Percentiles rank a stretch among this genome's conserved stretches.
Conservation (phyloP, 2,113 vertebrate species). For the Eublepharis macularius region DNA sequence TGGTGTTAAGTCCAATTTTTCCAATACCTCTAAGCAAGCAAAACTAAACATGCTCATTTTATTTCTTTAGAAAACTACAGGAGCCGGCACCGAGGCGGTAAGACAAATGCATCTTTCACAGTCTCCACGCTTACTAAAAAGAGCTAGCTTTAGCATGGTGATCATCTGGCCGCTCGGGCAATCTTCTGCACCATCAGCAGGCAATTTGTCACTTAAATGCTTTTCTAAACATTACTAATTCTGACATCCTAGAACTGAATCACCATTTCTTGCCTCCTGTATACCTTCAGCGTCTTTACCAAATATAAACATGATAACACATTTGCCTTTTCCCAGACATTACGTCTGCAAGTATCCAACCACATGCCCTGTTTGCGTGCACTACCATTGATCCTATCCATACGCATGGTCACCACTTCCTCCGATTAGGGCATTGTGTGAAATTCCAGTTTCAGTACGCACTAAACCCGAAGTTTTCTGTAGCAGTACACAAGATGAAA, state of each 20-base stretch:
- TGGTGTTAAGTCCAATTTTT: too few relatives aligned
- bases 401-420: too few relatives aligned
- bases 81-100: not conserved
- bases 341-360: too few relatives aligned
- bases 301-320: not conserved
- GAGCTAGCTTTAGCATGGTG: not conserved
- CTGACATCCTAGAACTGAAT: not conserved
- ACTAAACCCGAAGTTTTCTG: too few relatives aligned
- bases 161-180: not conserved
- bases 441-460: too few relatives aligned
- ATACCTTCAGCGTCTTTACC: not conserved
- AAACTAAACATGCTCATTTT: not conserved
- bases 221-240: not conserved
- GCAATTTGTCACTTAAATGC: not conserved
- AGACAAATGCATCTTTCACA: not conserved
- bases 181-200: not conserved
- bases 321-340: too few relatives aligned
- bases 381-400: too few relatives aligned
- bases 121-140: not conserved
- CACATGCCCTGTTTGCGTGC: too few relatives aligned
- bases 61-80: not conserved
- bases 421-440: too few relatives aligned
- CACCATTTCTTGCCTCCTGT: not conserved
- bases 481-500: too few relatives aligned
- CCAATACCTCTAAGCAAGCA: too few relatives aligned